These are phyloP conservation scores for Tanytarsus gracilentus DNA, from an alignment of 2,888 invertebrate species.

Conservation along the genomic window DNA sequence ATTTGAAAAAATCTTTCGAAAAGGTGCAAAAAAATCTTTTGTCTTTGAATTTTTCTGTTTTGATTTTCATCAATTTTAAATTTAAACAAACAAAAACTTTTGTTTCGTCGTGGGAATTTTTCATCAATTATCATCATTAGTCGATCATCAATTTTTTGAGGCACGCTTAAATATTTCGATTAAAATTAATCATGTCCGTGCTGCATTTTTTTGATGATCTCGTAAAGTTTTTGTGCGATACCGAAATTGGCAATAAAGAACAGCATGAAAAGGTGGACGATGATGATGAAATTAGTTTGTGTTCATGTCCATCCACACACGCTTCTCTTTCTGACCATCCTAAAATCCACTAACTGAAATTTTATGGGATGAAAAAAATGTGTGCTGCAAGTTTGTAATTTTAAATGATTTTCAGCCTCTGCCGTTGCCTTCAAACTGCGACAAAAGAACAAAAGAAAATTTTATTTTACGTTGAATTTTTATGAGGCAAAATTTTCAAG, in stretches of 20 bases:
- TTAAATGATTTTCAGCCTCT: too few species aligned
- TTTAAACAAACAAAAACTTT: background rate
- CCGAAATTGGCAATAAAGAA: background rate
- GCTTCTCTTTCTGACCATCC: too few species aligned
- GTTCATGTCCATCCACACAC: background rate
- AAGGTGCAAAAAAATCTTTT: constrained; percentile 7
- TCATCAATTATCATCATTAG: background rate
- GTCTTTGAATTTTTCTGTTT: constrained; percentile 4
- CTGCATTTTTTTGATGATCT: too few species aligned
- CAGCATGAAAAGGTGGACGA: background rate
- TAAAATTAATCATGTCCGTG: constrained; percentile 1
- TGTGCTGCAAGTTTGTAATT: too few species aligned
- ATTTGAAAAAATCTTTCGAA: background rate
- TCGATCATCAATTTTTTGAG: background rate
- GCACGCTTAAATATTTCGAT: background rate
- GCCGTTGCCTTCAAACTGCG: too few species aligned
- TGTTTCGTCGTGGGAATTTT: background rate
- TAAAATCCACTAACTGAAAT: too few species aligned
- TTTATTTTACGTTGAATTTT: too few species aligned
- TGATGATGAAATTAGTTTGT: background rate
- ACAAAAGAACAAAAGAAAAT: too few species aligned
- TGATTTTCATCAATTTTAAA: background rate
- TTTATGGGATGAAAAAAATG: too few species aligned
- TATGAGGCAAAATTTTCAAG: background rate
- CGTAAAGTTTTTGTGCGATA: too few species aligned